Conservation (phyloP, 1,140 invertebrate species). For the Pseudomyrmex sp. region DNA sequence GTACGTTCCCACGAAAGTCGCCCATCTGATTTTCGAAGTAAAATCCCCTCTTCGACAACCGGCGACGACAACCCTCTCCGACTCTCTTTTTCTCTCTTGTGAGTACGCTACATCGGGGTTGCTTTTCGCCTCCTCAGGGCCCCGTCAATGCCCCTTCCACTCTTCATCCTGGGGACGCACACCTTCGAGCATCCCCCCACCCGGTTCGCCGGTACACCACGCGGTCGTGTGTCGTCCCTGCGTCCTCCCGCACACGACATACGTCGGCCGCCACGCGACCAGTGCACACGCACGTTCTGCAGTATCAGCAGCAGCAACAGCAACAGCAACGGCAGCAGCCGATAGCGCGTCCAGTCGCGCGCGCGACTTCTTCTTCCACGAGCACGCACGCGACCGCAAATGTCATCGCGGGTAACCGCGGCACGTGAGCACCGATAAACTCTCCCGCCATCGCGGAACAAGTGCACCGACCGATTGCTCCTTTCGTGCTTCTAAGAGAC, state of each 20-base stretch:
- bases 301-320: conserved; percentile 21
- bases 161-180: conserved; percentile 44
- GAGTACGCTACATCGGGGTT: conserved; percentile 13
- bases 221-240: conserved; percentile 83
- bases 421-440: conserved; percentile 62
- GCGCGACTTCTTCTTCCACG: conserved; percentile 48
- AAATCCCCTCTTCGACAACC: conserved; percentile 36
- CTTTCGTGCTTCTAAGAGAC: conserved; percentile 14
- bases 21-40: conserved; percentile 60
- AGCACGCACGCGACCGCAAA: conserved; percentile 64
- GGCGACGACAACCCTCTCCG: conserved; percentile 23
- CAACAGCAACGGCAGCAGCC: not conserved
- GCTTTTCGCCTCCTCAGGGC: conserved; percentile 61
- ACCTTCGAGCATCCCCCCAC: conserved; percentile 70
- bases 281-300: conserved; percentile 80
- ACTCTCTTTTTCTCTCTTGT: not conserved
- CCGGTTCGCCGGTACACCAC: conserved; percentile 59
- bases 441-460: conserved; percentile 33
- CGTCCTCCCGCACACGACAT: conserved; percentile 84
- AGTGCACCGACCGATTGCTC: conserved; percentile 55
- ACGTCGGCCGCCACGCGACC: conserved; percentile 85
- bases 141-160: conserved; percentile 38
- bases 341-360: conserved; percentile 15
- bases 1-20: conserved; percentile 84
- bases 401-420: conserved; percentile 53